Evolutionary conservation across 1,140 invertebrate genomes (phyloP), one percentile per base, ranked within the genome.

Genomic region (Bombus sylvicola): DNA sequence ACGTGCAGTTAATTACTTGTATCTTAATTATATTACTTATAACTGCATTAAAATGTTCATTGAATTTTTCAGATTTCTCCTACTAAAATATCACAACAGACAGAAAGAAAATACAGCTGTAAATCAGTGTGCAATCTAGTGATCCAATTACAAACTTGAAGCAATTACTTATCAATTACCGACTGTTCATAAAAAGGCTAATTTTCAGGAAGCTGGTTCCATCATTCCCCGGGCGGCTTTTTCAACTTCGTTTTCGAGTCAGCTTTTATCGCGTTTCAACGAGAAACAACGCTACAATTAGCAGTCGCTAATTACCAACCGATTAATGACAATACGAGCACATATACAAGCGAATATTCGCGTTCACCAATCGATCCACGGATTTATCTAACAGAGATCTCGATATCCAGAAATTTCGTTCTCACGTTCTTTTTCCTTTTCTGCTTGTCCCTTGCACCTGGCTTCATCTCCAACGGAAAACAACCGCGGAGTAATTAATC

Each of bases 311-410:
- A 84, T 84, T 84, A 79, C n/a, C 68, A 12, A 28, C 0, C 31
- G 37, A 78, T 84, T 84, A 84, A 84, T n/a, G 47, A 59, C 47
- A n/a, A 69, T 69, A 57, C 37, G 69, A 57, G 43, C 18, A 5
- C 9, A 25, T 9, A 31, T 28, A 22, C 4, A 15, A 9, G 13
- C 8, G 37, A 71, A 28, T 53, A 66, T 57, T 79, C 74, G 5
- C 9, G 5, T 62, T 18, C 12, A 41, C 10, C 31, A 53, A 71
- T 78, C 47, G 74, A 83, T 71, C 53, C n/a, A 9, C 18, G 13
- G 13, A 76, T 59, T 71, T 18, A 28, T 41, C 37, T 25, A 4
- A 8, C 34, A 39, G 25, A 4, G 3, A 39, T 22, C 64, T 31
- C 25, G 37, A 41, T n/a, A 31, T 1, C 25, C 31, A 22, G 5